These are phyloP conservation scores for Sebastes hubbsi DNA, from an alignment of 2,797 vertebrate species.

Conservation along the genomic window DNA sequence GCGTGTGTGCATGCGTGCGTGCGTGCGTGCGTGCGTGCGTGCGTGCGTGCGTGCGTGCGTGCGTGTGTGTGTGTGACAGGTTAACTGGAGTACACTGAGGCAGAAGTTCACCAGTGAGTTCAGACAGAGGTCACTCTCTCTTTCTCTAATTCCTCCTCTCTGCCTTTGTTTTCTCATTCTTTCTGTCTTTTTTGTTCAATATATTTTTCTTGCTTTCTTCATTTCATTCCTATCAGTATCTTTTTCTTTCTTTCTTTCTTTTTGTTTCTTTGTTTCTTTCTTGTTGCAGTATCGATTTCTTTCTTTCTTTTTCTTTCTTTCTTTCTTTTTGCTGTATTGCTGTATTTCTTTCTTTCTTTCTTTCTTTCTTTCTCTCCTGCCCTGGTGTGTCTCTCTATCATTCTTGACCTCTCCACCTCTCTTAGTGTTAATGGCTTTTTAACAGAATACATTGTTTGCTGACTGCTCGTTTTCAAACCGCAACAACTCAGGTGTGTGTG, in stretches of 20 bases:
- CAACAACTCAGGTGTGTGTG: slow-evolving; percentile 15
- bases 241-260: too few species aligned
- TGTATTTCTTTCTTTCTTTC: too few species aligned
- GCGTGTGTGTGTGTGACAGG: slow-evolving; percentile 40
- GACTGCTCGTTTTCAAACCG: slow-evolving; percentile 22
- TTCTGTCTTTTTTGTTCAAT: too few species aligned
- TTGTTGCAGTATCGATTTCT: neutral
- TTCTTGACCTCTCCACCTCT: slow-evolving; percentile 16
- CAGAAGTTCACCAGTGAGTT: slow-evolving; percentile 76
- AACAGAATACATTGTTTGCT: slow-evolving; percentile 19
- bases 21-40: too few species aligned
- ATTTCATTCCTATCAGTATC: too few species aligned
- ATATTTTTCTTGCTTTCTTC: too few species aligned
- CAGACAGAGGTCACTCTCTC: slow-evolving; percentile 65
- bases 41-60: slow-evolving; percentile 13
- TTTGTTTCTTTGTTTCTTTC: neutral
- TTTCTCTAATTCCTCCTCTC: slow-evolving; percentile 3
- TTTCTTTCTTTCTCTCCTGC: neutral
- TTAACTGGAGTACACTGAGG: slow-evolving; percentile 73
- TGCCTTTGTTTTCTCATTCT: slow-evolving; percentile 9
- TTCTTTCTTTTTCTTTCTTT: too few species aligned
- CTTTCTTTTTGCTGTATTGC: too few species aligned
- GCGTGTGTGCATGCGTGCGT: slow-evolving; percentile 15
- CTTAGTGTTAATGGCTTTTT: slow-evolving; percentile 20
- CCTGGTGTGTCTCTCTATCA: neutral